Percentiles rank a stretch among this genome's conserved stretches.
Evolutionary conservation across 2,113 vertebrate species (phyloP).

Genomic region (Varanus komodoensis): DNA sequence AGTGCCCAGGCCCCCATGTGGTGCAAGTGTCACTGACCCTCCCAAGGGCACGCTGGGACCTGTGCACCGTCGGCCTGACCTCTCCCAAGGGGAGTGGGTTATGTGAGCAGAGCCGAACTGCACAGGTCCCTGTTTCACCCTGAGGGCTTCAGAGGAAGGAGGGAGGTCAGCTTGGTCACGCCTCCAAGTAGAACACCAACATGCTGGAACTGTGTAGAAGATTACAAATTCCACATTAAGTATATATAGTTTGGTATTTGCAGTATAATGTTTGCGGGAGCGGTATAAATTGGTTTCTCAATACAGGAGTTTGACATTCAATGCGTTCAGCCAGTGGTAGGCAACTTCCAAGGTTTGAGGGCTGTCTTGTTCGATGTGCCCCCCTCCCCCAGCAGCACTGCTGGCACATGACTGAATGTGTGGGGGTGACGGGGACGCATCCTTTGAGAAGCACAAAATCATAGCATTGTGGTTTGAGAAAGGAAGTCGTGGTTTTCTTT

Average conservation of each 20-base stretch:
- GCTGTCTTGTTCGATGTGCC: too few species aligned
- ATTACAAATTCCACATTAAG: too few species aligned
- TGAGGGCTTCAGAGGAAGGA: not conserved
- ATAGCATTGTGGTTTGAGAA: too few species aligned
- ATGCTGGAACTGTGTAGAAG: not conserved
- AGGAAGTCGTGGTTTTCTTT: too few species aligned
- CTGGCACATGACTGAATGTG: too few species aligned
- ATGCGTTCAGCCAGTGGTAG: not conserved
- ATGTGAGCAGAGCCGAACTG: too few species aligned
- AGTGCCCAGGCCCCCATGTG: not conserved
- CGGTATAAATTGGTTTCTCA: not conserved
- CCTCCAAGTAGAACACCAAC: not conserved
- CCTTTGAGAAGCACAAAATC: too few species aligned
- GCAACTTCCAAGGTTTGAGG: too few species aligned
- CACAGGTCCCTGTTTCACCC: not conserved
- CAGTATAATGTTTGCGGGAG: not conserved
- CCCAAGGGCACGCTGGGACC: too few species aligned
- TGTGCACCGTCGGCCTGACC: not conserved
- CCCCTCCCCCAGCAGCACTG: too few species aligned
- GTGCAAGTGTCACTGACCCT: not conserved
- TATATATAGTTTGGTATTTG: not conserved
- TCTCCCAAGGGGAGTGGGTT: not conserved
- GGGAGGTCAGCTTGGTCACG: not conserved
- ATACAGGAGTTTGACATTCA: not conserved
- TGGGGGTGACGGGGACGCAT: too few species aligned